Conservation (phyloP, 2,797 vertebrate genomes). For the Leptatherina wallacei region DNA sequence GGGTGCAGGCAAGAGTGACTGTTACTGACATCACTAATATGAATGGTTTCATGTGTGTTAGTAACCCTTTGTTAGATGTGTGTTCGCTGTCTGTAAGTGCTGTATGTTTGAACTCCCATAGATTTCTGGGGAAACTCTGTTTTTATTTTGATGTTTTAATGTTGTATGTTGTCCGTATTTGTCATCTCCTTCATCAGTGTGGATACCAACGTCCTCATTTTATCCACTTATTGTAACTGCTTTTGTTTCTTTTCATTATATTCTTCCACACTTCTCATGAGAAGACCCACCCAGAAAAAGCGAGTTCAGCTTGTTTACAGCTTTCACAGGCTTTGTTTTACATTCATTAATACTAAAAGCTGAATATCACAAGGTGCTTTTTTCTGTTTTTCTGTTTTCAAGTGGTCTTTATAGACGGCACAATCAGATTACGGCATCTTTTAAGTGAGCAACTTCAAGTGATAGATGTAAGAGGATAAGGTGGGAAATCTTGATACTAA, state of each 20-base stretch:
- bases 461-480: background rate
- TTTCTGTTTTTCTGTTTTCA: background rate
- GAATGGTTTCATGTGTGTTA: background rate
- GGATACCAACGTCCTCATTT: background rate
- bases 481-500: background rate
- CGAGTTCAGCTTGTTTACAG: background rate
- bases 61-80: background rate
- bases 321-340: background rate
- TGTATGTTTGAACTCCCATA: background rate
- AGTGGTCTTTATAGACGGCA: background rate
- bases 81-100: background rate
- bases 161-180: background rate
- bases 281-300: background rate
- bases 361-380: background rate
- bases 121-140: too few species aligned
- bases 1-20: background rate
- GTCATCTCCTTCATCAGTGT: background rate
- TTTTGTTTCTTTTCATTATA: too few species aligned
- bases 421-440: background rate
- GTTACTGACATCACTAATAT: background rate
- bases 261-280: background rate
- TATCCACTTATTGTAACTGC: too few species aligned
- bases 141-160: background rate
- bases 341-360: background rate
- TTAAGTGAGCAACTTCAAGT: background rate